Evolutionary conservation across 2,113 vertebrate species (phyloP).

Genomic region (Siniperca knerii): DNA sequence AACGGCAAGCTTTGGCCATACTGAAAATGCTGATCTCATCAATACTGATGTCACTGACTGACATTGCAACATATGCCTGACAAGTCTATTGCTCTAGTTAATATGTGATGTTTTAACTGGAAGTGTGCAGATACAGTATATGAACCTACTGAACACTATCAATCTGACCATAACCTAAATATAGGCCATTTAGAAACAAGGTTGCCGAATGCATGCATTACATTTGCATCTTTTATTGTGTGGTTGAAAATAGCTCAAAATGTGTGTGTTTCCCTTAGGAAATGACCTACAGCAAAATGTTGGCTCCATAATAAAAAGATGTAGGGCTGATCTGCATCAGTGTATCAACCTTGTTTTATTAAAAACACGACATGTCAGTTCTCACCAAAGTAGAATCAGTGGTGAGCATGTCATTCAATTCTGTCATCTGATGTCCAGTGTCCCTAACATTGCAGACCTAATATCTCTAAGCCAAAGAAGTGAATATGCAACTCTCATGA

Average conservation of each 20-base stretch:
- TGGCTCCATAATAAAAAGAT: background rate
- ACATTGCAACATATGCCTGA: background rate
- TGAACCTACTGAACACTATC: conserved; percentile 20
- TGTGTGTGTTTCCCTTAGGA: conserved; percentile 1
- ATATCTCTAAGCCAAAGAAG: conserved; percentile 10
- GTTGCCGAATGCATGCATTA: background rate
- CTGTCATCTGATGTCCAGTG: conserved; percentile 14
- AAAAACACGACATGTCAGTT: background rate
- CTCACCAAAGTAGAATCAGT: background rate
- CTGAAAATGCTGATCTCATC: background rate
- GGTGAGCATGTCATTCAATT: background rate
- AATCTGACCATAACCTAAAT: conserved; percentile 32
- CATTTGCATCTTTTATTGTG: conserved; percentile 30
- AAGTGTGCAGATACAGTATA: background rate
- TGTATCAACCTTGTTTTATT: background rate
- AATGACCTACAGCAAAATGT: conserved; percentile 43
- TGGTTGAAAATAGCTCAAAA: conserved; percentile 18
- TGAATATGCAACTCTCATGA: conserved; percentile 47
- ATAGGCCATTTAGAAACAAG: conserved; percentile 19
- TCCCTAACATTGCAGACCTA: background rate
- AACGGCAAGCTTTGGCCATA: background rate
- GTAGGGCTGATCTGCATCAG: background rate
- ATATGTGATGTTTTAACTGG: background rate
- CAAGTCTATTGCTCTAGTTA: background rate
- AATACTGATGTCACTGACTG: background rate